phyloP scores from a whole-genome alignment of 1,140 invertebrate genomes.

The Pseudomyrmex concolor region DNA sequence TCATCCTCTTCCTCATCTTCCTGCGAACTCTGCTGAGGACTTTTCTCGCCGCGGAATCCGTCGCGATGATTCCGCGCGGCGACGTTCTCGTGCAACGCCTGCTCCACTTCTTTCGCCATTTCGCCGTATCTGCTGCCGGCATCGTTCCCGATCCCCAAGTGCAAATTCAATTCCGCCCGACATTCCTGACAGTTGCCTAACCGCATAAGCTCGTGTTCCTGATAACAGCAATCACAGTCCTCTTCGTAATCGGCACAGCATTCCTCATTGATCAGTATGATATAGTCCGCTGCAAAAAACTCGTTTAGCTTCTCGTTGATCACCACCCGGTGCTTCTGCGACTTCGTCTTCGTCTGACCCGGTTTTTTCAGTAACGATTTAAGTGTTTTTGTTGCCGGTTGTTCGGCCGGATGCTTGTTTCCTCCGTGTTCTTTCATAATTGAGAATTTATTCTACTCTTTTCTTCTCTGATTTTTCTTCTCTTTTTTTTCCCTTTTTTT shows the following conservation, averaged over 20 bases:
- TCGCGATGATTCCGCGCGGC: conserved; percentile 51
- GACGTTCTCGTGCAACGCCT: conserved; percentile 35
- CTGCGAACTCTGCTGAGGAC: conserved; percentile 58
- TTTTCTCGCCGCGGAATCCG: conserved; percentile 37
- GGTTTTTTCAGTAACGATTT: conserved; percentile 87
- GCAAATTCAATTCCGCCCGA: conserved; percentile 81
- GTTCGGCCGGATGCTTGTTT: conserved; percentile 81
- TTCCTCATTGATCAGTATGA: conserved; percentile 93
- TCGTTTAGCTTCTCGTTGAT: conserved; percentile 94
- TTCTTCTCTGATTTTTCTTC: background rate
- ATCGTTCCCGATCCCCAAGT: conserved; percentile 72
- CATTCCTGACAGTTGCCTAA: conserved; percentile 86
- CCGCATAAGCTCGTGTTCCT: conserved; percentile 89
- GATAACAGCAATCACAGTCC: conserved; percentile 89
- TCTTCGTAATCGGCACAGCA: conserved; percentile 92
- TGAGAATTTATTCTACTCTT: background rate
- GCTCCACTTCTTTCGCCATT: conserved; percentile 50
- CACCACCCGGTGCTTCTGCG: conserved; percentile 90
- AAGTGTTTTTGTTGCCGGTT: conserved; percentile 82
- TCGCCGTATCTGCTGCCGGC: conserved; percentile 52
- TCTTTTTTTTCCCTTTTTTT: background rate
- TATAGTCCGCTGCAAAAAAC: conserved; percentile 95
- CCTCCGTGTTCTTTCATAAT: conserved; percentile 81
- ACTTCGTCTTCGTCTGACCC: conserved; percentile 80
- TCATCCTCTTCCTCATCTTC: conserved; percentile 85